A percentile compares a stretch with the other conserved stretches of the same genome.
These are phyloP conservation scores for Alca torda DNA, from an alignment of 2,797 vertebrate genomes.

Conservation along the genomic window DNA sequence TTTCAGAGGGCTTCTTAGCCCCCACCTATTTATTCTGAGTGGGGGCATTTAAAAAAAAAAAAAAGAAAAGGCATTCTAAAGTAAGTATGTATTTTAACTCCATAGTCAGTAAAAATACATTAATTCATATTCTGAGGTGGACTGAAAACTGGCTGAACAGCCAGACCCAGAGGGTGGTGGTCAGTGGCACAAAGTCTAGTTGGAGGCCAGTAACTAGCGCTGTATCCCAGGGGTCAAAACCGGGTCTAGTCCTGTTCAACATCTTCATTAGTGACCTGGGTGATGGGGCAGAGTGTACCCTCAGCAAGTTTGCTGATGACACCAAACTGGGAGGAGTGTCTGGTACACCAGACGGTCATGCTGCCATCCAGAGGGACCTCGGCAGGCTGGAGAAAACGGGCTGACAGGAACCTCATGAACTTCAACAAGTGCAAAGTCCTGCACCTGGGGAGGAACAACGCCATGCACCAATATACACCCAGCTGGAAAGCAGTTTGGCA, in stretches of 20 bases:
- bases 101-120: not conserved
- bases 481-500: not conserved
- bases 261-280: not conserved
- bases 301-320: not conserved
- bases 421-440: not conserved
- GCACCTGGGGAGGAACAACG: not conserved
- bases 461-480: not conserved
- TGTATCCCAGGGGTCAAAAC: not conserved
- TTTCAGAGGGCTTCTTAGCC: not conserved
- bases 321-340: not conserved
- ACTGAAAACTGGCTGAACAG: not conserved
- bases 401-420: not conserved
- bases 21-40: not conserved
- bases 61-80: not conserved
- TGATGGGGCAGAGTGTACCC: not conserved
- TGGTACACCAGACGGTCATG: not conserved
- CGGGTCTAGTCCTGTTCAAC: not conserved
- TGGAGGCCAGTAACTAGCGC: not conserved
- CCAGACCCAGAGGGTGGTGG: not conserved
- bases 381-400: not conserved
- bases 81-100: not conserved
- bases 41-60: not conserved
- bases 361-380: not conserved
- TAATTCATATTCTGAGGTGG: not conserved
- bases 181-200: not conserved